These are phyloP conservation scores for Nothobranchius kuhntae DNA, from an alignment of 2,113 vertebrate genomes.

Conservation along the genomic window DNA sequence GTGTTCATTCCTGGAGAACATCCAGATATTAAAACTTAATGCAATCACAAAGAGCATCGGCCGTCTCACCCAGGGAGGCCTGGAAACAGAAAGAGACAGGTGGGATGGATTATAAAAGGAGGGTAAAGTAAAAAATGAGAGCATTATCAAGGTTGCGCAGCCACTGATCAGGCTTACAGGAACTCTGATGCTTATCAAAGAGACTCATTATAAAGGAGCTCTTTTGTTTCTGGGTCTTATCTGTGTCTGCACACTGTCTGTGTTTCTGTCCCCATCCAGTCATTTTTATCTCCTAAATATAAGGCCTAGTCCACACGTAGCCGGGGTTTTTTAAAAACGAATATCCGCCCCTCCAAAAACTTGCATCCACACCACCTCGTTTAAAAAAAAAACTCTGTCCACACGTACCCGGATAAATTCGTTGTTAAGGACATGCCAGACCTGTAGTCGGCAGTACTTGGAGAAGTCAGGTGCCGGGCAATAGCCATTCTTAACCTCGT, in stretches of 20 bases:
- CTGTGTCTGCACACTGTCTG: too few species aligned
- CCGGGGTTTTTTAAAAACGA: too few species aligned
- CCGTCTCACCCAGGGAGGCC: conserved; percentile 19
- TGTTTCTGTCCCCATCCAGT: background rate
- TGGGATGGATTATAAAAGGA: conserved; percentile 34
- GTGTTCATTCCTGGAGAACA: conserved; percentile 36
- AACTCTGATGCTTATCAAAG: conserved; percentile 6
- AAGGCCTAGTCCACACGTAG: background rate
- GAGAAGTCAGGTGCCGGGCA: too few species aligned
- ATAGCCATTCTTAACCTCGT: too few species aligned
- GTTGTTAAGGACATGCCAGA: too few species aligned
- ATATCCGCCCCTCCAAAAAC: too few species aligned
- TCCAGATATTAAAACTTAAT: conserved; percentile 62
- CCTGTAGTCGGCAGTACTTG: too few species aligned
- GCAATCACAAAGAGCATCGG: conserved; percentile 25
- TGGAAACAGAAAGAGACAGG: conserved; percentile 33
- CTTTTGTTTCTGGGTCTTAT: background rate
- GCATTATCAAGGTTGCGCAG: conserved; percentile 10
- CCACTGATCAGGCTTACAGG: conserved; percentile 12
- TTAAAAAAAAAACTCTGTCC: too few species aligned
- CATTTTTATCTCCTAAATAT: background rate
- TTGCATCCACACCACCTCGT: too few species aligned
- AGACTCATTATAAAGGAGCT: conserved; percentile 4
- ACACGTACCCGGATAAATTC: too few species aligned
- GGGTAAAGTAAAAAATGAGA: background rate